Evolutionary conservation across 2,888 invertebrate genomes (phyloP), one percentile per base, ranked within the genome.

Genomic region (Dicranocentrus wangi): DNA sequence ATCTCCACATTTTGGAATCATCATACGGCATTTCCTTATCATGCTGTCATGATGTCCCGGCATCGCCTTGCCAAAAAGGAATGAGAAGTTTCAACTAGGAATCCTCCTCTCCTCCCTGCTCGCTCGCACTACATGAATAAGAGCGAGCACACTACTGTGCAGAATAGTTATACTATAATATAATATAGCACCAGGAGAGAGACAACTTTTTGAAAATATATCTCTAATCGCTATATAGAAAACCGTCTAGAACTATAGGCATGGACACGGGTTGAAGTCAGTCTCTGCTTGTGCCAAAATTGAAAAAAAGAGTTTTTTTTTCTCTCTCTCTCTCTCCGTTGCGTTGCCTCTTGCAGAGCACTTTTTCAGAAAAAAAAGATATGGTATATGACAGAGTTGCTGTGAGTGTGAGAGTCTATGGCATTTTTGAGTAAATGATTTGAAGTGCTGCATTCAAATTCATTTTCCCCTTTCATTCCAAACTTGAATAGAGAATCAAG

Each of bases 1-100:
- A 32, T 32, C 32, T 32, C 10, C 10, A 32, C 32, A 32, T 32
- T 19, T 51, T 51, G 51, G 51, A 51, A 3, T 51, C 51, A 51
- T 51, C 51, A 51, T 19, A 10, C 19, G 51, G 51, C 19, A 51
- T 51, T 51, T 51, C 51, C 51, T 51, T 51, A 51, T 51, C 51
- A 51, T 51, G 19, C 32, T 32, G 3, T 32, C 32, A 32, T 51
- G 8, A 51, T 51, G 51, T 51, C 17, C 19, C 32, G 10, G 32
- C 23, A 10, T 19, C 58, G 8, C 58, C 2, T 58, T 58, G 58
- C 58, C 58, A 58, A 58, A 58, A 58, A 51, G 32, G 32, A 32
- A 51, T n/a, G 51, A 51, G 51, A 3, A 7, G 32, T 32, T 32
- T 32, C 32, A 32, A 32, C 32, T 7, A 32, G 10, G 3, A 32